These are phyloP conservation scores for Mimas tiliae DNA, from an alignment of 2,888 invertebrate genomes.

Conservation along the genomic window DNA sequence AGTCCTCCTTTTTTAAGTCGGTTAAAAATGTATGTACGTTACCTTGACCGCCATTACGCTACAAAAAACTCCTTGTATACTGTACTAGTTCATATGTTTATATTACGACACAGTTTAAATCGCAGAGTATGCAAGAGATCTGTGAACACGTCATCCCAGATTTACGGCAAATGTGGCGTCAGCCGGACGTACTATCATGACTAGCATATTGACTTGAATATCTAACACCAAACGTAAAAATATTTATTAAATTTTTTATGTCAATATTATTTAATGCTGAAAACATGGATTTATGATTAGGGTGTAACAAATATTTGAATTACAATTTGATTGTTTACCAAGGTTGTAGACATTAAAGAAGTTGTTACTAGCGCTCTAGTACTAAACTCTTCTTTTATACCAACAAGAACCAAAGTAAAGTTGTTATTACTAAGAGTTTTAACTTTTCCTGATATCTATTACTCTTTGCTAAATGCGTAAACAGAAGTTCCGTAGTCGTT, in stretches of 20 bases:
- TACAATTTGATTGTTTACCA: constrained; percentile 5
- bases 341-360: not conserved
- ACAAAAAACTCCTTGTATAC: constrained; percentile 14
- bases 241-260: constrained; percentile 1
- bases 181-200: constrained; percentile 15
- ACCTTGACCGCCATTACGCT: not conserved
- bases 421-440: not conserved
- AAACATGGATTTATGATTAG: not conserved
- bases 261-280: constrained; percentile 15
- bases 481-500: no score
- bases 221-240: constrained; percentile 1
- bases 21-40: no score
- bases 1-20: no score
- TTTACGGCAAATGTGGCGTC: constrained; percentile 10
- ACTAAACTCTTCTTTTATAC: not conserved
- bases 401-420: not conserved
- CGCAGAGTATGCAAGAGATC: not conserved
- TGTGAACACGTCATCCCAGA: constrained; percentile 20
- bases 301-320: not conserved
- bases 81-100: constrained; percentile 19
- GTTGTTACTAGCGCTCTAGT: not conserved
- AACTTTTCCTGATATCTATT: not conserved
- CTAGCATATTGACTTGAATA: constrained; percentile 24
- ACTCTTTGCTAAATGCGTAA: no score
- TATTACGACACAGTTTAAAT: constrained; percentile 15